A percentile compares a stretch with the other conserved stretches of the same genome.
These are phyloP conservation scores for Xenopus laevis DNA, from an alignment of 2,113 vertebrate genomes.

Conservation along the genomic window DNA sequence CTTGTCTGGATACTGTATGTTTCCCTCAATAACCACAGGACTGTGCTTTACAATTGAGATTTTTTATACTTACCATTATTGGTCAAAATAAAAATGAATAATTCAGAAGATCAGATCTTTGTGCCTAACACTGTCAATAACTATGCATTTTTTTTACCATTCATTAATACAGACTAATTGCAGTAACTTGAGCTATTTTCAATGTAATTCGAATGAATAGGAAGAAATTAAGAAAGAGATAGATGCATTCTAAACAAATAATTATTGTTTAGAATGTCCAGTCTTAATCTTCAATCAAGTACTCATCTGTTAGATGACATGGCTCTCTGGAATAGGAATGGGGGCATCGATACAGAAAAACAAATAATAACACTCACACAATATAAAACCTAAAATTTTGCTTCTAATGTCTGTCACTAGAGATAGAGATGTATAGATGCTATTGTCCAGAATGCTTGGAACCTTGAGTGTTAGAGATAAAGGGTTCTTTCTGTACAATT, in stretches of 20 bases:
- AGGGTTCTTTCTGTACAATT: no score
- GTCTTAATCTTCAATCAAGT: conserved; percentile 95
- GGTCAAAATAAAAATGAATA: neutral
- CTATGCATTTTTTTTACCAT: conserved; percentile 1
- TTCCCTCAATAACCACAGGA: no score
- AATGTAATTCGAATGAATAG: conserved; percentile 55
- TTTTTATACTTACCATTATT: neutral
- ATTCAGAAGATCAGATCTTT: conserved; percentile 7
- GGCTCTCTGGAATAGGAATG: conserved; percentile 92
- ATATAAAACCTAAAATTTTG: conserved; percentile 25
- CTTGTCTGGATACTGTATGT: no score
- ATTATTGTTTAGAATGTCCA: conserved; percentile 69
- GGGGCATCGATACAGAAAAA: conserved; percentile 64
- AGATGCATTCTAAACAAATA: conserved; percentile 72
- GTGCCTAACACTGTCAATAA: neutral
- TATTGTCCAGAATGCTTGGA: no score
- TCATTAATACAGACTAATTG: neutral
- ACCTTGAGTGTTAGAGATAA: no score
- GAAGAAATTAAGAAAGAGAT: conserved; percentile 58
- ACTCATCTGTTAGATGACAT: conserved; percentile 87
- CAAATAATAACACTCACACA: conserved; percentile 56
- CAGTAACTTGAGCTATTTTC: conserved; percentile 49
- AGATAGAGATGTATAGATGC: no score
- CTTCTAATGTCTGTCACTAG: neutral
- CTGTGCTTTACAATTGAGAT: no score